Base-by-base conservation (phyloP, 2,888 invertebrate genomes). In the Gastrophysa polygoni region DNA sequence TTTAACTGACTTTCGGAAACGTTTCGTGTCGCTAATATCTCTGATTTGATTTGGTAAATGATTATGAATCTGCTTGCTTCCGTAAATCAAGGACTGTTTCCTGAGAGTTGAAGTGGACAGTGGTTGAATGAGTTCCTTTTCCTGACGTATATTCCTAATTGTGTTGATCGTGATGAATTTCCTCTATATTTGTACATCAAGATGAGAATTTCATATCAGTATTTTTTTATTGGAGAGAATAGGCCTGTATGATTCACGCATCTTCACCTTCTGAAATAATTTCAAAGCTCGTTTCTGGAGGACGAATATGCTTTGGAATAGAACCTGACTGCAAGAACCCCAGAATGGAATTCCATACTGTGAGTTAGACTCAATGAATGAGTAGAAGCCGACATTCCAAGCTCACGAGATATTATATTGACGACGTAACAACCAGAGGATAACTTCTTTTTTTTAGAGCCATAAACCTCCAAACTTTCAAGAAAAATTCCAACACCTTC, bases 291-390 rank as follows among this genome's bases (percentile, higher is more conserved):
- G 38, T 38, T 38, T 38, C 14, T 38, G 38, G 6, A 38, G 38
- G 38, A 38, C 38, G 38, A 38, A n/a, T 14, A 38, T 14, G 14
- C 38, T 38, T 3, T 38, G n/a, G 14, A 38, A 38, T 2, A n/a
- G n/a, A 38, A 1, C 38, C n/a, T 14, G 38, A 38, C 38, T 18
- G 20, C 46, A 18, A 21, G 18, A 20, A 18, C 46, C 46, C 46
- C 18, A 46, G 21, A 46, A 46, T 46, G 21, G 71, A 69, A 66
- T 16, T 17, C 44, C 44, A 44, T 16, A 44, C n/a, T 11, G 4
- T 4, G 8, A 44, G 16, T 2, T 16, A 16, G 44, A 44, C 16
- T 44, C 44, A 14, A 18, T 16, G 10, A 18, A 14, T 18, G 44
- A 14, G 16, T 44, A 44, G 44, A 32, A 32, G 32, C 18, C 16